These are phyloP conservation scores for Lymantria dispar DNA, from an alignment of 2,888 invertebrate genomes.

Conservation along the genomic window DNA sequence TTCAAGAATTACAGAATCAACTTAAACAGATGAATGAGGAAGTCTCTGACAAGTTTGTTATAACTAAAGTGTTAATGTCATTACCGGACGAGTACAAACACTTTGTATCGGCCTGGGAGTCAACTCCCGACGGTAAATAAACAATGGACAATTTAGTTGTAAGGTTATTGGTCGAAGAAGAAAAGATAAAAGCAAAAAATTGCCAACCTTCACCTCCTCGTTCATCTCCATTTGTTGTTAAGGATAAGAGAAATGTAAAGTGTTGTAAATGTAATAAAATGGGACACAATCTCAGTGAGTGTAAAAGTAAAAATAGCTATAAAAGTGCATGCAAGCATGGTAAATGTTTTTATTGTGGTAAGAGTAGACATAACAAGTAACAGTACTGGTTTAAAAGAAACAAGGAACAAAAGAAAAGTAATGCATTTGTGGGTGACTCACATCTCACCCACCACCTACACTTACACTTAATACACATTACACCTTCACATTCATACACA, in stretches of 20 bases:
- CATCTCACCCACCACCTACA: too few relatives aligned
- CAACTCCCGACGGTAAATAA: neutral
- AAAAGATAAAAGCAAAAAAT: neutral
- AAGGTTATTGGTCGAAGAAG: neutral
- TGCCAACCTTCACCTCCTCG: too few relatives aligned
- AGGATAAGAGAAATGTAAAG: neutral
- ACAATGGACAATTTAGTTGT: neutral
- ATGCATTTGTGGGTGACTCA: neutral
- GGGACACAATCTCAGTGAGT: neutral
- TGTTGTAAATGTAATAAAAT: neutral
- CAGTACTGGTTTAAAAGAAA: neutral
- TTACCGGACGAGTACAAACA: neutral
- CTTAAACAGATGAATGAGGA: neutral
- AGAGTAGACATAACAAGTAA: neutral
- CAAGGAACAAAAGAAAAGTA: neutral
- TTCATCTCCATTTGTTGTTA: neutral
- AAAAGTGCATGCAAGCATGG: neutral
- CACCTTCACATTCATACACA: too few relatives aligned
- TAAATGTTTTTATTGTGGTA: neutral
- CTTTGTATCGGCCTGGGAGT: conserved; percentile 1
- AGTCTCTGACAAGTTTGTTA: neutral
- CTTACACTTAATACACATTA: too few relatives aligned
- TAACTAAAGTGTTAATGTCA: neutral
- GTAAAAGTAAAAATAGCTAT: neutral
- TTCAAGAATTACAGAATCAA: neutral